Conservation (phyloP, 2,797 vertebrate species). For the Sebastes matsubarae region DNA sequence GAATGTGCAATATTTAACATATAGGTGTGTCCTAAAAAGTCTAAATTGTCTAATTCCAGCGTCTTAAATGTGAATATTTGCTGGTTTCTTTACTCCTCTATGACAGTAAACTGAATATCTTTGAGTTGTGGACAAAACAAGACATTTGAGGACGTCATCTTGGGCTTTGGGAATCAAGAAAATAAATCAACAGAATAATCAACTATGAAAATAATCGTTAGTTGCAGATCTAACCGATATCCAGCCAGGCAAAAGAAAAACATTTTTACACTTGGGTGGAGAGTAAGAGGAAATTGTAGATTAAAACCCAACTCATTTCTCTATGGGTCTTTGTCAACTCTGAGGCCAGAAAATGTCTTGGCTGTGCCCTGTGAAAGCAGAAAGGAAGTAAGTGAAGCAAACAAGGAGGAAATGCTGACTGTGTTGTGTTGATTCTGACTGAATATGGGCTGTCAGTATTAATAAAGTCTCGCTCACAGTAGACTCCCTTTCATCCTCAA, state of each 20-base stretch:
- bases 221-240: not conserved
- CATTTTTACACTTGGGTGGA: not conserved
- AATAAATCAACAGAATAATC: too few relatives aligned
- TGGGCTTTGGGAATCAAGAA: too few relatives aligned
- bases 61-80: too few relatives aligned
- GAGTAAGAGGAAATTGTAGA: not conserved
- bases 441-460: constrained; percentile 48
- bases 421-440: constrained; percentile 46
- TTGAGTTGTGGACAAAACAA: too few relatives aligned
- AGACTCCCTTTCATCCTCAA: constrained; percentile 21
- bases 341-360: constrained; percentile 22
- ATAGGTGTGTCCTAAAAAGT: not conserved
- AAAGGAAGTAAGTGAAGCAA: constrained; percentile 72
- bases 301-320: not conserved
- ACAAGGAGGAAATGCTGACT: constrained; percentile 73
- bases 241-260: not conserved
- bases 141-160: too few relatives aligned
- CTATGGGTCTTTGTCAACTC: not conserved
- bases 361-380: constrained; percentile 42
- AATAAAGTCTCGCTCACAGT: constrained; percentile 44
- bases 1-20: not conserved
- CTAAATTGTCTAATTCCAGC: too few relatives aligned
- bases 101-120: too few relatives aligned
- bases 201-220: too few relatives aligned
- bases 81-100: too few relatives aligned